A percentile compares a stretch with the other conserved stretches of the same genome.
phyloP scores from a whole-genome alignment of 1,140 invertebrate species.

The Drosophila eugracilis region DNA sequence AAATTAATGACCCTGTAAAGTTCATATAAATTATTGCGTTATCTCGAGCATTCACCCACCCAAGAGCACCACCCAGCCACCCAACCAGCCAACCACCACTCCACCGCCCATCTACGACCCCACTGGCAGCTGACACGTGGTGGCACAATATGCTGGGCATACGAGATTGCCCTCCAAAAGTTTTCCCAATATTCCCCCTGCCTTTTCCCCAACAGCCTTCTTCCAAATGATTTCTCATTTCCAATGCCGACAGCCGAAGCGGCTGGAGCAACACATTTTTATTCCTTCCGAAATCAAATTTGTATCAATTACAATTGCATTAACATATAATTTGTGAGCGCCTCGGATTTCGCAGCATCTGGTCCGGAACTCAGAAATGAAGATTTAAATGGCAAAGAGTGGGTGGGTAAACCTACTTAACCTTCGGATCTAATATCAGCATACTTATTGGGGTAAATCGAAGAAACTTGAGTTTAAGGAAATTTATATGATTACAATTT shows the following conservation, averaged over 20 bases:
- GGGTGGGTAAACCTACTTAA: background rate
- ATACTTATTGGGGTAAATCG: slow-evolving; percentile 22
- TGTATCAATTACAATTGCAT: slow-evolving; percentile 84
- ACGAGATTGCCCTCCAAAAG: slow-evolving; percentile 27
- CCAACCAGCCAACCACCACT: slow-evolving; percentile 6
- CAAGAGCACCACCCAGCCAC: background rate
- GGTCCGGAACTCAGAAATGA: slow-evolving; percentile 30
- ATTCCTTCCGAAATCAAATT: slow-evolving; percentile 76
- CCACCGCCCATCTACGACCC: no score
- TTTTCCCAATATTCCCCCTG: slow-evolving; percentile 4
- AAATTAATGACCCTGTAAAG: slow-evolving; percentile 85
- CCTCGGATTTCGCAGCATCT: slow-evolving; percentile 66
- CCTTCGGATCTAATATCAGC: slow-evolving; percentile 1
- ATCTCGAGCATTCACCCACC: slow-evolving; percentile 55
- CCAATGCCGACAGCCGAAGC: slow-evolving; percentile 57
- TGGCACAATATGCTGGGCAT: slow-evolving; percentile 65
- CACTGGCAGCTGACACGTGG: slow-evolving; percentile 60
- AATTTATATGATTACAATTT: no score
- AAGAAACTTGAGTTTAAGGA: no score
- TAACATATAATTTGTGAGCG: slow-evolving; percentile 79
- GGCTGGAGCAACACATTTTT: slow-evolving; percentile 60
- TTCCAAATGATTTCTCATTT: slow-evolving; percentile 80
- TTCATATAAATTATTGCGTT: slow-evolving; percentile 84
- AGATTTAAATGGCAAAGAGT: slow-evolving; percentile 45
- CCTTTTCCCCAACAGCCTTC: slow-evolving; percentile 1